Conservation (phyloP, 2,888 invertebrate genomes). For the Erebia palarica region DNA sequence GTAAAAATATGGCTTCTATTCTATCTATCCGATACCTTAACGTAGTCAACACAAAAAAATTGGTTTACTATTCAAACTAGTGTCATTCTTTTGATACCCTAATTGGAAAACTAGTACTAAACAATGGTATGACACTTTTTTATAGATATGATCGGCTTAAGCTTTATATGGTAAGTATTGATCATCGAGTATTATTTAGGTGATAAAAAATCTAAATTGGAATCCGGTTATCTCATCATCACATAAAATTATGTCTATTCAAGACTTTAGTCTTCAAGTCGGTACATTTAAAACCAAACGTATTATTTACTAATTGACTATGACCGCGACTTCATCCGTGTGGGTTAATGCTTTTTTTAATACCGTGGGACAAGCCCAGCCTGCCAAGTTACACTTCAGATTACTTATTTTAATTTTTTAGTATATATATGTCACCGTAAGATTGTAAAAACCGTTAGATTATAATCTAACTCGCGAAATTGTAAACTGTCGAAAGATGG, state of each 20-base stretch:
- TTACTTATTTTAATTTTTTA: no score
- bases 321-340: no score
- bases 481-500: no score
- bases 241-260: not conserved
- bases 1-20: constrained; percentile 20
- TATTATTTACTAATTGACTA: not conserved
- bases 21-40: constrained; percentile 5
- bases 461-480: no score
- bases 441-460: no score
- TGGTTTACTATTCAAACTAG: not conserved
- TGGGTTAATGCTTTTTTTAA: no score
- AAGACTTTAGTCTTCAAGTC: not conserved
- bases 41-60: not conserved
- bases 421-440: no score
- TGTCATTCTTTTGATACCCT: constrained; percentile 2
- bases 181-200: not conserved
- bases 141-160: not conserved
- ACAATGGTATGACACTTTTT: constrained; percentile 3
- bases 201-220: not conserved
- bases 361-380: no score
- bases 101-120: constrained; percentile 7
- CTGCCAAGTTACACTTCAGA: no score
- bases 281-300: not conserved
- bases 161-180: not conserved
- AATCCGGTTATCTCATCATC: constrained; percentile 1